A percentile compares a stretch with the other conserved stretches of the same genome.
Conservation (phyloP, 1,140 invertebrate genomes). For the Lordiphosa mommai region DNA sequence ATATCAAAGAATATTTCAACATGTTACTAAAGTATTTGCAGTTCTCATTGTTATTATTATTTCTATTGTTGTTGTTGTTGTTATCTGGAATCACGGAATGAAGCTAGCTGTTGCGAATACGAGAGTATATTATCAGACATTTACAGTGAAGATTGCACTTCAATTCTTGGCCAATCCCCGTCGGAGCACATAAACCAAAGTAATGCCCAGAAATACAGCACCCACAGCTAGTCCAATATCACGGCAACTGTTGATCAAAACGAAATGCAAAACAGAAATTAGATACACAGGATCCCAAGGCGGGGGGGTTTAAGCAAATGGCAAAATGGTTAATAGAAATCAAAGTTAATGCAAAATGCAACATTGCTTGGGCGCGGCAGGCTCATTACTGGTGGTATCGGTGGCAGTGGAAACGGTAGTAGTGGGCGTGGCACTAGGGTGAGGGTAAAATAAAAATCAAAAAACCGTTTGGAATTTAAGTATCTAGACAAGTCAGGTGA, state of each 20-base stretch:
- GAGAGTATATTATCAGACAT: no score
- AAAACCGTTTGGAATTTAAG: no score
- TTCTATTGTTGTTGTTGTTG: no score
- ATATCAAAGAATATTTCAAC: no score
- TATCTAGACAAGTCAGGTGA: no score
- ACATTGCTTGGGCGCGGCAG: constrained; percentile 59
- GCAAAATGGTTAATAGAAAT: constrained; percentile 6
- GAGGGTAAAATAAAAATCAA: constrained; percentile 31
- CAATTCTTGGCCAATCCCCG: constrained; percentile 47
- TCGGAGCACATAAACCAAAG: constrained; percentile 50
- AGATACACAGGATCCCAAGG: no score
- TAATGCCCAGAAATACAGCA: constrained; percentile 73
- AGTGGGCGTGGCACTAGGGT: constrained; percentile 42
- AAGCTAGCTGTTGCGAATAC: no score
- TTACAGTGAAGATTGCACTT: not conserved
- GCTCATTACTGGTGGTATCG: constrained; percentile 18
- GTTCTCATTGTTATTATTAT: no score
- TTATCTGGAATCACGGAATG: no score
- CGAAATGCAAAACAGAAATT: constrained; percentile 10
- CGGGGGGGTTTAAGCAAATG: no score
- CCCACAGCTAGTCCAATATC: constrained; percentile 70
- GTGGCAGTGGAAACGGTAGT: constrained; percentile 19
- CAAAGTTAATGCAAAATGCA: constrained; percentile 56
- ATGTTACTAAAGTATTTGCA: no score
- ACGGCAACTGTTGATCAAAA: constrained; percentile 60